A percentile compares a stretch with the other conserved stretches of the same genome.
phyloP scores from a whole-genome alignment of 2,113 vertebrate species.

The Carassius carassius region DNA sequence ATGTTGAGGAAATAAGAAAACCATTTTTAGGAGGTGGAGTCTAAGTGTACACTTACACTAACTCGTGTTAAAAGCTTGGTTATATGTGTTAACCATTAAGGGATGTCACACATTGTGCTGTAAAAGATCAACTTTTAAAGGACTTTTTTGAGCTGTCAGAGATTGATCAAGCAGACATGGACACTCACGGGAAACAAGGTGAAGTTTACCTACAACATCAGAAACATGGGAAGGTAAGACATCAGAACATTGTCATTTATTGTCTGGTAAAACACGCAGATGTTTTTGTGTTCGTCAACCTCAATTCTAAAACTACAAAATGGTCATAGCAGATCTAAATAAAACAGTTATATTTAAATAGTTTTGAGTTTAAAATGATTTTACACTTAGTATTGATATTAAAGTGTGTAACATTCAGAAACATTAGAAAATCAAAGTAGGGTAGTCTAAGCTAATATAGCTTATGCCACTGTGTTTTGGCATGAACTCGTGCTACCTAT shows the following conservation, averaged over 20 bases:
- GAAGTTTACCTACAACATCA: slow-evolving; percentile 69
- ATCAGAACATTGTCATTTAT: not conserved
- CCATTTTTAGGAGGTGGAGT: slow-evolving; percentile 23
- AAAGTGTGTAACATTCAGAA: slow-evolving; percentile 47
- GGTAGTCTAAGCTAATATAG: not conserved
- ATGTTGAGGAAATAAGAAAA: not conserved
- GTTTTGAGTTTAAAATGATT: not conserved
- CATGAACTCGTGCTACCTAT: not conserved
- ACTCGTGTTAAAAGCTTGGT: not conserved
- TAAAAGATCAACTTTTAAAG: not conserved
- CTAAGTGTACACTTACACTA: slow-evolving; percentile 4
- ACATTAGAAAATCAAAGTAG: too few relatives aligned
- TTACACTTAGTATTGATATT: not conserved
- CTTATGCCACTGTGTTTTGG: not conserved
- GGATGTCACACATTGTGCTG: not conserved
- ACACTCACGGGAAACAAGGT: slow-evolving; percentile 66
- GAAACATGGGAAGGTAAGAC: slow-evolving; percentile 71
- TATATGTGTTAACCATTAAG: not conserved
- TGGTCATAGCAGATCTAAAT: not conserved
- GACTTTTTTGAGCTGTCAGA: not conserved
- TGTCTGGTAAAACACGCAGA: not conserved
- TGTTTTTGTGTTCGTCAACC: not conserved
- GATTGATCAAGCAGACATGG: slow-evolving; percentile 59
- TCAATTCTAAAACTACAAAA: not conserved
- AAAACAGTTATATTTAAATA: not conserved